These are phyloP conservation scores for Pachliopta kotzebuea DNA, from an alignment of 2,888 invertebrate species.

Conservation along the genomic window DNA sequence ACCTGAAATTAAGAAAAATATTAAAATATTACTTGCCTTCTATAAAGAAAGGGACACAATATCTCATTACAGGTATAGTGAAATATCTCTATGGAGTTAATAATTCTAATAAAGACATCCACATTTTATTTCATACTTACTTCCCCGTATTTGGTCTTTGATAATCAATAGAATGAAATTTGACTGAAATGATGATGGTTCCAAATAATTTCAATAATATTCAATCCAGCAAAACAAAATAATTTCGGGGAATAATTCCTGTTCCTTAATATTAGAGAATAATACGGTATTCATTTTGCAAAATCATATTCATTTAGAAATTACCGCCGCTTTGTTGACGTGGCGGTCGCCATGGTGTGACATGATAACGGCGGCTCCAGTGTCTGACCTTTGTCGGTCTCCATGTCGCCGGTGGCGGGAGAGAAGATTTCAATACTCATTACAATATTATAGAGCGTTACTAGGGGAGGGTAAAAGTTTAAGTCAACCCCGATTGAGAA, in stretches of 20 bases:
- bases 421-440: background rate
- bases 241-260: background rate
- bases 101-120: no score
- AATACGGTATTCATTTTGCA: background rate
- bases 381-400: slow-evolving; percentile 6
- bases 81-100: no score
- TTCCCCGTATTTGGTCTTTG: no score
- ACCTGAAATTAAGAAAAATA: slow-evolving; percentile 47
- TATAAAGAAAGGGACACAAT: no score
- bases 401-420: background rate
- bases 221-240: background rate
- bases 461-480: background rate
- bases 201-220: background rate
- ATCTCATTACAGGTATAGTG: no score
- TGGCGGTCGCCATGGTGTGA: slow-evolving; percentile 3
- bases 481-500: background rate
- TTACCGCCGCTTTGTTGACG: background rate
- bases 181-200: no score
- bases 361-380: background rate
- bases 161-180: no score
- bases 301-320: background rate
- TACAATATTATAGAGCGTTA: background rate
- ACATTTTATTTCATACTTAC: no score
- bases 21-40: background rate
- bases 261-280: background rate